A percentile compares a stretch with the other conserved stretches of the same genome.
Conservation (phyloP, 2,797 vertebrate species). For the Phoeniculus purpureus region DNA sequence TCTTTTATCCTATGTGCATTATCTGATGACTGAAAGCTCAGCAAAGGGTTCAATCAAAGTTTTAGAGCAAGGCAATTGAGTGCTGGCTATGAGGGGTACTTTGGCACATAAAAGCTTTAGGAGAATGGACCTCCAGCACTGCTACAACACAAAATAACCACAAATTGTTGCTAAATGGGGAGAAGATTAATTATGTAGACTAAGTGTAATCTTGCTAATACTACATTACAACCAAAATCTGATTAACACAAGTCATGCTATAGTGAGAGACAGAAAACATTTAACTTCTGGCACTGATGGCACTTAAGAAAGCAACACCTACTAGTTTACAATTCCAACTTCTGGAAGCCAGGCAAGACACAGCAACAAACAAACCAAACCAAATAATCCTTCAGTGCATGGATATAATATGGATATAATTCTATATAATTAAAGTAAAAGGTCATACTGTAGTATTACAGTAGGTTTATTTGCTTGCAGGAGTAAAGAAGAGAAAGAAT, state of each 20-base stretch:
- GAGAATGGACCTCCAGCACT: background rate
- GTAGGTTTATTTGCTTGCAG: background rate
- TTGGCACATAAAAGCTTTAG: background rate
- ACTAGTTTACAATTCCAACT: background rate
- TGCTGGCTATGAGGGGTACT: background rate
- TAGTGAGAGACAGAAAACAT: background rate
- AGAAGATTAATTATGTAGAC: background rate
- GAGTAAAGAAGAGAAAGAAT: background rate
- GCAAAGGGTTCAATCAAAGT: background rate
- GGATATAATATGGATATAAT: too few species aligned
- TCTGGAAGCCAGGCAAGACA: background rate
- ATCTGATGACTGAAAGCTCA: background rate
- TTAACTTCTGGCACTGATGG: background rate
- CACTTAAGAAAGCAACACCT: background rate
- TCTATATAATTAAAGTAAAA: too few species aligned
- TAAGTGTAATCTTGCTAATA: background rate
- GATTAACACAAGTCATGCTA: background rate
- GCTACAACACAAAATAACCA: background rate
- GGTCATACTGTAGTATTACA: background rate
- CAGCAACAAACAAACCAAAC: background rate
- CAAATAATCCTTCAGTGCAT: background rate
- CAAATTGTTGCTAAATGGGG: background rate
- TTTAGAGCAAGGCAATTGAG: background rate
- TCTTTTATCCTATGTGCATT: slow-evolving; percentile 39
- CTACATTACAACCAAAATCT: background rate